Conservation (phyloP, 2,888 invertebrate genomes). For the Limnephilus auricula region DNA sequence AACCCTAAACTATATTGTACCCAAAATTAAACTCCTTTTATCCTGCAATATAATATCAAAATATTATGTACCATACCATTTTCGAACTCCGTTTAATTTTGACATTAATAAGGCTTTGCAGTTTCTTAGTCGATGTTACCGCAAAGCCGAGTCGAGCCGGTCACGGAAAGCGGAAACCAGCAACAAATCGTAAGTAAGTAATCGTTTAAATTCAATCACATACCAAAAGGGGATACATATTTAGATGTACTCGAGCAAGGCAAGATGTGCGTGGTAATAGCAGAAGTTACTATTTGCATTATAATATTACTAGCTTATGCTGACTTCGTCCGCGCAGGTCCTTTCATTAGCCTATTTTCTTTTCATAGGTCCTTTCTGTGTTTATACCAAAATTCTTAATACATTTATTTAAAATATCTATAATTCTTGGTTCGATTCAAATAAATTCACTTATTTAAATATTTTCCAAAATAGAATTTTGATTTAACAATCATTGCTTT, state of each 20-base stretch:
- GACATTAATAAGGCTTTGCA: neutral
- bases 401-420: no score
- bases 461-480: no score
- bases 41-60: neutral
- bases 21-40: no score
- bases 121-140: neutral
- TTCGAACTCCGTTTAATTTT: neutral
- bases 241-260: neutral
- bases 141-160: neutral
- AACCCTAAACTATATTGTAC: no score
- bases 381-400: no score
- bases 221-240: neutral
- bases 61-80: neutral
- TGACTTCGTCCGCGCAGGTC: no score
- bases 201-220: neutral
- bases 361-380: no score
- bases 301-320: no score
- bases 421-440: no score
- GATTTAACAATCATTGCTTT: no score
- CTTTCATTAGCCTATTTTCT: no score
- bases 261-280: neutral
- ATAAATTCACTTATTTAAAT: no score
- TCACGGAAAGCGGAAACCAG: constrained; percentile 2
- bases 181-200: neutral
- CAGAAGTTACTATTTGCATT: neutral